Base-by-base conservation (phyloP, 2,113 vertebrate species). In the Eublepharis macularius region DNA sequence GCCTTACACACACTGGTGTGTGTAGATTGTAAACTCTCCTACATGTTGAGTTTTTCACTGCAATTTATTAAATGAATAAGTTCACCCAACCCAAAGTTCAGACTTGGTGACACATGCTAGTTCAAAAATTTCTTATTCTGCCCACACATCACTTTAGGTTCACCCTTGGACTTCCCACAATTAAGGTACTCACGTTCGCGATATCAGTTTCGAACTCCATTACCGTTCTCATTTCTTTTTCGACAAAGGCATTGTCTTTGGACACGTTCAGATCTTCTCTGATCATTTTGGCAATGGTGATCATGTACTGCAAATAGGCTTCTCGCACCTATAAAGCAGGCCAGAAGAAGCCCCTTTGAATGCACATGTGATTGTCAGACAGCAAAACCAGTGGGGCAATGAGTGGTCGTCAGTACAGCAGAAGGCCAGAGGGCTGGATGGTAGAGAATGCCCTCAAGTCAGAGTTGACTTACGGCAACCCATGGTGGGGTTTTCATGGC, bases 291-390 rank as follows among this genome's bases (percentile, higher is more conserved):
- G 97, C 98, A 12, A 99, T 95, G 1, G 96, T 96, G 86, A 97
- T 90, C 98, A 99, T 99, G 95, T 98, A 98, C 91, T 98, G 97
- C 81, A 99, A 96, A 87, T 99, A 99, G 80, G 98, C 98, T 34
- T 98, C 96, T 81, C 97, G 97, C 80, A 99, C 98, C 98, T 99
- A 87, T 13, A 43, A 75, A 43, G 19, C 3, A 17, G 57, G 57
- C 36, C 41, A 63, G 8, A 26, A 66, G 26, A 6, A n/a, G 13
- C 26, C n/a, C 9, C 43, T 32, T 29, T 24, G 26, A 65, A 63
- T 43, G 19, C n/a, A 47, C 29, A 76, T 21, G 49, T 49, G 47
- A 5, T 2, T 36, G 16, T 19, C 9, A 29, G 1, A 41, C 39
- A 74, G 24, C 21, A 29, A 13, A 26, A 45, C 11, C 21, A 29